Conservation (phyloP, 2,113 vertebrate genomes). For the Stigmatopora nigra region DNA sequence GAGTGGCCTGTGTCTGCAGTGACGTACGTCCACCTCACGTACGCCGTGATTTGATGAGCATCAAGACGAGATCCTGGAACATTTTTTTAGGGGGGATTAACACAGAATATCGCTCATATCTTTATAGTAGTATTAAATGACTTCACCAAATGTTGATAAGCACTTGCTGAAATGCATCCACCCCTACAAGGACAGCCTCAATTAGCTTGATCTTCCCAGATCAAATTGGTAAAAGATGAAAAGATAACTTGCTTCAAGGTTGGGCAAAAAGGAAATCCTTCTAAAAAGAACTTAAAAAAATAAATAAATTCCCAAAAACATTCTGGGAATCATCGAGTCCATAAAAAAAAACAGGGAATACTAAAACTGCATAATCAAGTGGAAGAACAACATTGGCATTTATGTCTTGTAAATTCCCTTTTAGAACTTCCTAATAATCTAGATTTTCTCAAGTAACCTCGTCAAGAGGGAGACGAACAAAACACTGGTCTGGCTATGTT, state of each 20-base stretch:
- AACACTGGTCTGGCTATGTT: constrained; percentile 7
- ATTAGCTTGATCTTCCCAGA: constrained; percentile 6
- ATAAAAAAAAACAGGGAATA: not conserved
- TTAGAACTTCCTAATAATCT: not conserved
- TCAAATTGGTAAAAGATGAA: constrained; percentile 8
- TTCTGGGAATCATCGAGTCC: not conserved
- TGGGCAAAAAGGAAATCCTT: not conserved
- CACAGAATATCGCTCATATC: not conserved
- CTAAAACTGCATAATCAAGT: constrained; percentile 17
- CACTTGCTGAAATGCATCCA: constrained; percentile 5
- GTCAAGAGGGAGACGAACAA: constrained; percentile 8
- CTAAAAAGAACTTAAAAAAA: not conserved
- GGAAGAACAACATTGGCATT: constrained; percentile 27
- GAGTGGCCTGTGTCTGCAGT: not conserved
- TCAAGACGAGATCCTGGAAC: too few relatives aligned
- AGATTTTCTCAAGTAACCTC: constrained; percentile 9
- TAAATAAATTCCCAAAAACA: too few relatives aligned
- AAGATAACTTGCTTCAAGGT: not conserved
- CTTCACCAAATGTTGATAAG: not conserved
- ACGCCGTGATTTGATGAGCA: not conserved
- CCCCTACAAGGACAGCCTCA: constrained; percentile 17
- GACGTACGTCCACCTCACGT: not conserved
- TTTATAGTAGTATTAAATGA: not conserved
- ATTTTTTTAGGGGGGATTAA: too few relatives aligned
- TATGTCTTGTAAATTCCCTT: constrained; percentile 8